A percentile compares a stretch with the other conserved stretches of the same genome.
Evolutionary conservation across 2,888 invertebrate species (phyloP).

Genomic region (Sminthurides aquaticus): DNA sequence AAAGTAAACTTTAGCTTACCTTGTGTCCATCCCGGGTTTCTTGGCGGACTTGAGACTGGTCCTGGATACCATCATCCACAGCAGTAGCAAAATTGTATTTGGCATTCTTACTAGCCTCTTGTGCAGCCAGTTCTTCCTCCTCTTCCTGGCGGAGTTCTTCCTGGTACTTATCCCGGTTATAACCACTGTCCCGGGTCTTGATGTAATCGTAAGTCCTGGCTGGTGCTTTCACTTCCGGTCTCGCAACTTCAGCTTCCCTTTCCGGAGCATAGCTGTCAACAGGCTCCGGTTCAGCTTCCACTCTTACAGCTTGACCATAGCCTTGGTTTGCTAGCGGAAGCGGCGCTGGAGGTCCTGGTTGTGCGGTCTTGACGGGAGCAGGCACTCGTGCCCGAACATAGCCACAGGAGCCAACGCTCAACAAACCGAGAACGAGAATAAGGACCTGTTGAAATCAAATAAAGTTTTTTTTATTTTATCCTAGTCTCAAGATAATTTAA

Average conservation of each 20-base stretch:
- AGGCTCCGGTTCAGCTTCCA: not conserved
- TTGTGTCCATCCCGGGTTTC: conserved; percentile 50
- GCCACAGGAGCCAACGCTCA: no score
- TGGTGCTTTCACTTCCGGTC: conserved; percentile 7
- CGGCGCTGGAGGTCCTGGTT: not conserved
- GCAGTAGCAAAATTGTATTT: conserved; percentile 50
- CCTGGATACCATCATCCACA: conserved; percentile 51
- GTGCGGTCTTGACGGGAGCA: not conserved
- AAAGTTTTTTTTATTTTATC: no score
- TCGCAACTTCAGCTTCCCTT: not conserved
- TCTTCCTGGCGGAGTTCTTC: conserved; percentile 22
- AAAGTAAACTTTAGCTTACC: conserved; percentile 28
- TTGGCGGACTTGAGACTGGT: conserved; percentile 45
- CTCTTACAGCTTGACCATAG: not conserved
- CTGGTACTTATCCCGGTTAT: not conserved
- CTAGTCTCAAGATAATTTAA: no score
- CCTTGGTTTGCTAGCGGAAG: not conserved
- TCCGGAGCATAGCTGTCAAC: not conserved
- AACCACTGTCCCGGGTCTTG: not conserved
- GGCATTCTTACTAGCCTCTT: conserved; percentile 46
- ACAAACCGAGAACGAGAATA: not conserved
- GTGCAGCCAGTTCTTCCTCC: conserved; percentile 24
- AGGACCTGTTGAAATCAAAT: not conserved
- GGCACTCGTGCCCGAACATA: not conserved
- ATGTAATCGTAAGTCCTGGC: not conserved